A percentile compares a stretch with the other conserved stretches of the same genome.
These are phyloP conservation scores for Dryocosmus kuriphilus DNA, from an alignment of 2,888 invertebrate species.

Conservation along the genomic window DNA sequence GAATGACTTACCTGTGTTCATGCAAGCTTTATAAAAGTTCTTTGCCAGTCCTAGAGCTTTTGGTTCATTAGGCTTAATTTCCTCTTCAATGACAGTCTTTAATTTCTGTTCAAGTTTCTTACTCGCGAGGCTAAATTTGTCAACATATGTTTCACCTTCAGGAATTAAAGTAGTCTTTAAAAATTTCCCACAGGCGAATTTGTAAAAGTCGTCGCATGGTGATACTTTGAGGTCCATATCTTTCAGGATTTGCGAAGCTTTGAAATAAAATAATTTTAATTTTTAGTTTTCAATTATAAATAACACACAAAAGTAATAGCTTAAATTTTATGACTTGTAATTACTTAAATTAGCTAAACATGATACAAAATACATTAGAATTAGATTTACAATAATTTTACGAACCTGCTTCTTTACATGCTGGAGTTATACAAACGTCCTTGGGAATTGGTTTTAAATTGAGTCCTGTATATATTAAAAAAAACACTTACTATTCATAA, in stretches of 20 bases:
- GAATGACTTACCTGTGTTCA: conserved; percentile 87
- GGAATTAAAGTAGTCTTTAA: conserved; percentile 86
- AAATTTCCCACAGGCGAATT: conserved; percentile 89
- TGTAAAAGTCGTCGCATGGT: conserved; percentile 90
- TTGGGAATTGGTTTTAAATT: not conserved
- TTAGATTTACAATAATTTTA: not conserved
- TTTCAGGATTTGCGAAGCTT: conserved; percentile 84
- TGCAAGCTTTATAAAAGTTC: conserved; percentile 90
- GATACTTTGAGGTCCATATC: conserved; percentile 86
- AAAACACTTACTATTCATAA: not conserved
- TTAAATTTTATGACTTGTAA: too few relatives aligned
- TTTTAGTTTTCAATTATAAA: not conserved
- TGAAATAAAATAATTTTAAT: not conserved
- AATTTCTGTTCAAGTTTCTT: conserved; percentile 87
- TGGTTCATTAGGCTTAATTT: conserved; percentile 80
- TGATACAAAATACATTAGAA: not conserved
- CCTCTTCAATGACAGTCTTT: conserved; percentile 84
- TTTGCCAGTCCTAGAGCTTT: conserved; percentile 88
- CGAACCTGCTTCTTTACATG: not conserved
- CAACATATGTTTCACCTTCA: conserved; percentile 88
- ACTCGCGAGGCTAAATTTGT: conserved; percentile 86
- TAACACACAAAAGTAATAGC: too few relatives aligned
- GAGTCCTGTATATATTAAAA: not conserved
- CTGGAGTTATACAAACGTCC: not conserved
- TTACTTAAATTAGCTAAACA: too few relatives aligned